A percentile compares a stretch with the other conserved stretches of the same genome.
phyloP scores from a whole-genome alignment of 37 sponge, comb jelly and placozoan species.

The Halisarca cf. caerulea region DNA sequence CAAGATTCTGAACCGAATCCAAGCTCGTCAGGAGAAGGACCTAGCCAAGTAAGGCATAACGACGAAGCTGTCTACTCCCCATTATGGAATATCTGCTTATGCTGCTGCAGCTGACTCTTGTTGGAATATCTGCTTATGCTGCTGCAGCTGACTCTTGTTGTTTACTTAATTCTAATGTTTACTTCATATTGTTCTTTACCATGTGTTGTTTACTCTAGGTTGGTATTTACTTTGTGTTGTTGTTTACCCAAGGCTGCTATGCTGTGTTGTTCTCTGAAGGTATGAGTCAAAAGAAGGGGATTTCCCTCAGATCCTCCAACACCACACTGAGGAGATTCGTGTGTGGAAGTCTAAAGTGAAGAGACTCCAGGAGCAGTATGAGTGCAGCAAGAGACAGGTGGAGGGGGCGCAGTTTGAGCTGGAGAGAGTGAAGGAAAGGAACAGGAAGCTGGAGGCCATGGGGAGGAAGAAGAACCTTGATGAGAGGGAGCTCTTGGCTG shows the following conservation, averaged over 20 bases:
- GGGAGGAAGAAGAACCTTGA: constrained; percentile 26
- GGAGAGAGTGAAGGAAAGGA: constrained; percentile 21
- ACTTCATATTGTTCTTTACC: too few species aligned
- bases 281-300: constrained; percentile 51
- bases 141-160: too few species aligned
- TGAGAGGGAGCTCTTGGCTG: constrained; percentile 48
- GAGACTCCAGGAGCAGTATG: constrained; percentile 26
- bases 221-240: too few species aligned
- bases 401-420: constrained; percentile 12
- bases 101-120: too few species aligned
- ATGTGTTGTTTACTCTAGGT: too few species aligned
- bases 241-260: too few species aligned
- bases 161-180: too few species aligned
- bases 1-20: constrained; percentile 49
- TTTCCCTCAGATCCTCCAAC: constrained; percentile 54
- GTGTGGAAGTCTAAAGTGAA: constrained; percentile 33
- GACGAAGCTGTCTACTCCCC: too few species aligned
- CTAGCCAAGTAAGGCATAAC: constrained; percentile 13
- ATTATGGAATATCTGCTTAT: too few species aligned
- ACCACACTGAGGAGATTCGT: constrained; percentile 55
- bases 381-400: constrained; percentile 27
- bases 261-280: background rate
- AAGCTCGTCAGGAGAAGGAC: constrained; percentile 59
- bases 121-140: too few species aligned
- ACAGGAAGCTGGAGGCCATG: constrained; percentile 47